Base-by-base conservation (phyloP, 2,797 vertebrate species). In the Rhadinocentrus ornatus region DNA sequence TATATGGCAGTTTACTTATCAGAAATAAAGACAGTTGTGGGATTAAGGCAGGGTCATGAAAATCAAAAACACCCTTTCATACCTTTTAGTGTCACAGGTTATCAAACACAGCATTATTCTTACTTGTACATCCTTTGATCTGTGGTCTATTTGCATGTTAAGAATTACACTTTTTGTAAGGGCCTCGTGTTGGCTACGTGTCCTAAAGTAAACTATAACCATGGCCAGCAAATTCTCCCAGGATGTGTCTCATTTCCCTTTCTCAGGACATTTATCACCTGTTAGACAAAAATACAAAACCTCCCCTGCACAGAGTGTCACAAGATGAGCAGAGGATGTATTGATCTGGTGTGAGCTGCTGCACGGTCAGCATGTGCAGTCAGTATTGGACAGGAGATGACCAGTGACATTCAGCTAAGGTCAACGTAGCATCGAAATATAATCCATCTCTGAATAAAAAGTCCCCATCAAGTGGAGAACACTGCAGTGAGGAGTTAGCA, bases 351-450 rank as follows among this genome's bases (percentile, higher is more conserved):
- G 77, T 71, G 78, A 69, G 55, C 69, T 83, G 87, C 85, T 88
- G 89, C 81, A 78, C 83, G 83, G 87, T 91, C 86, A 89, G 86
- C 86, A 87, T 90, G 84, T 89, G 86, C 86, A 76, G 80, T 86
- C 87, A 79, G 85, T 86, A 85, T 83, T 52, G 77, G 83, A 86
- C 85, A 87, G 86, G 85, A 90, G 88, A 91, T 88, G 84, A 83
- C 68, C 67, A 29, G 48, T 92, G 90, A 92, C 91, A 90, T 89
- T 90, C 90, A 90, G 83, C 87, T 86, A 84, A 90, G 89, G 90
- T 91, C 89, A 86, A 76, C 81, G 57, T 76, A 80, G 86, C 81
- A 57, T 75, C 57, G 85, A 90, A 91, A 91, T 54, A 77, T 69
- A 88, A 91, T 91, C 86, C 77, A 79, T 79, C 78, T 53, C 81